Evolutionary conservation across 2,113 vertebrate species (phyloP).

Genomic region (Bettongia penicillata): DNA sequence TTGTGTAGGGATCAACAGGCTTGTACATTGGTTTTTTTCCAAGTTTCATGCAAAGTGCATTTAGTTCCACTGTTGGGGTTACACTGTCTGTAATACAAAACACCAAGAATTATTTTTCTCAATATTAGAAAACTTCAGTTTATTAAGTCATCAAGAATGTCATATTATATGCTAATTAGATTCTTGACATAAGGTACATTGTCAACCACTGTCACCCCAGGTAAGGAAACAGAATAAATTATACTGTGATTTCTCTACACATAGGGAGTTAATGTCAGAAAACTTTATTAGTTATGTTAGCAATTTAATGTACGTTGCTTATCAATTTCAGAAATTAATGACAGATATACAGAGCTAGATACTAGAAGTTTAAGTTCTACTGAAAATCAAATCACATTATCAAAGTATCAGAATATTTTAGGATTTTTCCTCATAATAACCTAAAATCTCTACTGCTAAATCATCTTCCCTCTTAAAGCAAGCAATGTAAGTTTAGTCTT

Average conservation of each 20-base stretch:
- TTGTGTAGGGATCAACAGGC: slow-evolving; percentile 94
- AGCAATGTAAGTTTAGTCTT: background rate
- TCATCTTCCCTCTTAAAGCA: background rate
- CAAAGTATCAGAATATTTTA: background rate
- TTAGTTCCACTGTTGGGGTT: slow-evolving; percentile 95
- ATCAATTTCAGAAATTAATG: background rate
- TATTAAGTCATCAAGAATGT: slow-evolving; percentile 25
- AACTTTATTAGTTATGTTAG: background rate
- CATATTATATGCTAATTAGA: slow-evolving; percentile 7
- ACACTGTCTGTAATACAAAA: slow-evolving; percentile 89
- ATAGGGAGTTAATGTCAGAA: slow-evolving; percentile 37
- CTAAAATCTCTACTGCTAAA: background rate
- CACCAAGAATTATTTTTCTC: slow-evolving; percentile 44
- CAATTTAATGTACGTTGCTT: slow-evolving; percentile 15
- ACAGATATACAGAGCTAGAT: background rate
- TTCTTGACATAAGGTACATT: slow-evolving; percentile 3
- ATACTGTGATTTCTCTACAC: slow-evolving; percentile 21
- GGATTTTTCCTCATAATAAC: background rate
- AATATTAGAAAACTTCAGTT: background rate
- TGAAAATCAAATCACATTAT: background rate
- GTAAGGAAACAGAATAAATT: slow-evolving; percentile 52
- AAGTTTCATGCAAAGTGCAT: slow-evolving; percentile 97
- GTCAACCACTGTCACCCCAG: background rate
- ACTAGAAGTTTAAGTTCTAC: background rate
- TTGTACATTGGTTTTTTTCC: slow-evolving; percentile 98